Conservation (phyloP, 92 coral and sea anemone species). For the Blastomussa wellsi region DNA sequence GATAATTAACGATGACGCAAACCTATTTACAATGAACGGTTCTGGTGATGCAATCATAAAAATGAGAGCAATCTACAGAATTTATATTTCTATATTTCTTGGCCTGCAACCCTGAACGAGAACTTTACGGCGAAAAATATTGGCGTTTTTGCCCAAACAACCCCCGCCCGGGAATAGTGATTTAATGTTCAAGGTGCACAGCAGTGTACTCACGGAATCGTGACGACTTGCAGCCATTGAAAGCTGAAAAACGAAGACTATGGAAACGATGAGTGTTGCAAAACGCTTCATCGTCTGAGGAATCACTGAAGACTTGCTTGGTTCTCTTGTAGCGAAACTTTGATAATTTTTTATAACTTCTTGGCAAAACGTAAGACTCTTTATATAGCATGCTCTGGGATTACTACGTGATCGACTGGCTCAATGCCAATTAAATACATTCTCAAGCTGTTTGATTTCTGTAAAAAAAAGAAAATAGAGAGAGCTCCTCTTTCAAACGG, state of each 20-base stretch:
- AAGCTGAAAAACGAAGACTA: neutral
- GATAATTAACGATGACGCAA: too few species aligned
- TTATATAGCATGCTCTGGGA: neutral
- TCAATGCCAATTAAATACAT: neutral
- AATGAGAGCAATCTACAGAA: too few species aligned
- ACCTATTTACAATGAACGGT: too few species aligned
- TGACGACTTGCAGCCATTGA: constrained; percentile 9
- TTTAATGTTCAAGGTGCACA: neutral
- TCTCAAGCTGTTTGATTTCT: constrained; percentile 4
- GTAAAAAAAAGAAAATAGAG: constrained; percentile 16
- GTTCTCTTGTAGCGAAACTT: neutral
- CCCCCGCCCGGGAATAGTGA: too few species aligned
- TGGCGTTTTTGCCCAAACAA: too few species aligned
- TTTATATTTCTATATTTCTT: too few species aligned
- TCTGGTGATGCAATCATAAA: too few species aligned
- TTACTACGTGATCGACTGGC: neutral
- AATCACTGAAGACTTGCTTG: neutral
- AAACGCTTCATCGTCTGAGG: neutral
- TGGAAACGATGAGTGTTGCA: neutral
- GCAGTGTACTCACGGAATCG: neutral
- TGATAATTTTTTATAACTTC: neutral
- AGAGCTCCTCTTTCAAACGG: too few species aligned
- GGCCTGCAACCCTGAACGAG: too few species aligned
- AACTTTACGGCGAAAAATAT: too few species aligned
- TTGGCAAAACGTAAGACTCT: neutral